Evolutionary conservation across 2,797 vertebrate genomes (phyloP), one percentile per base, ranked within the genome.

Genomic region (Lagodon rhomboides): DNA sequence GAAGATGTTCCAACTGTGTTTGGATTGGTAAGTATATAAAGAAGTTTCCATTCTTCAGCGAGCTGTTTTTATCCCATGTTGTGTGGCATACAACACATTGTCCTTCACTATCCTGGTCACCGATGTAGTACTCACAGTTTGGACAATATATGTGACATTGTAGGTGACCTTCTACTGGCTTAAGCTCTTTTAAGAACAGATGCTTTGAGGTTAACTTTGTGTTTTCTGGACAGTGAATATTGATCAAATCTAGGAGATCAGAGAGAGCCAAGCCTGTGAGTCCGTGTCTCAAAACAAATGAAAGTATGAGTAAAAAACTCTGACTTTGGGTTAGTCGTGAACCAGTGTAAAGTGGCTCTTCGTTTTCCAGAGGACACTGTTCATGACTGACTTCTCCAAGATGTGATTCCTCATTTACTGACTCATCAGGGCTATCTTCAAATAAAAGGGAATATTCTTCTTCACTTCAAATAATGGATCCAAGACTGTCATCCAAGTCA

Each of bases 181-280:
- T 69, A 46, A 72, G 30, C 2, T 72, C 69, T 53, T 62, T 72
- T 18, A 72, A 62, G 58, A 72, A 72, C 41, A 69, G 17, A 30
- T 69, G 16, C 16, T 67, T 53, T 67, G 64, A 67, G 30, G 64
- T 53, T 38, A 13, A 71, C 56, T 6, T 23, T n/a, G 55, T 38
- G 18, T 62, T 72, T 72, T 72, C 58, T 72, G 69, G 69, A 72
- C 69, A 62, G 58, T 72, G 58, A 43, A 62, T 72, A 72, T 72
- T 72, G 2, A 72, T 72, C 58, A 69, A 62, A 72, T 72, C 69
- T 43, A 70, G 20, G 1, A 72, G 58, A 72, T 62, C 69, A 30
- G 69, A 72, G 3, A 72, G 58, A n/a, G 47, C 46, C 56, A 61
- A 3, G 2, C 67, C 67, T 3, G 69, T 72, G 12, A 62, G 55